These are phyloP conservation scores for Reticulitermes speratus DNA, from an alignment of 1,140 invertebrate species.

Conservation along the genomic window DNA sequence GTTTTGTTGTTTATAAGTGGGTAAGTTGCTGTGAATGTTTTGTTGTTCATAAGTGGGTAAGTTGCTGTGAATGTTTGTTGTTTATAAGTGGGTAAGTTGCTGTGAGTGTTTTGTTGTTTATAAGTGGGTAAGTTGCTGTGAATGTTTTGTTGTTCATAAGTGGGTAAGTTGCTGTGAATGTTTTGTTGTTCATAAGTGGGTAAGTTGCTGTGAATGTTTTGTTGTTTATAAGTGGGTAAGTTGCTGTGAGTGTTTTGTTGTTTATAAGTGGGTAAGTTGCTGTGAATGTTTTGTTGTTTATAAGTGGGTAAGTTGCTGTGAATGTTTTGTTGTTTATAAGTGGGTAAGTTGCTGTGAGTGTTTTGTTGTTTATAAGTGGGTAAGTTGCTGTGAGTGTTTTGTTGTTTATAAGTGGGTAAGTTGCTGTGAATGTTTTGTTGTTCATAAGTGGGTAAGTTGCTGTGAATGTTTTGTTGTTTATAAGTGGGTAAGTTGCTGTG, in stretches of 20 bases:
- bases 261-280: conserved; percentile 77
- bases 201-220: no score
- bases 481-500: conserved; percentile 73
- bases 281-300: no score
- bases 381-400: no score
- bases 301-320: conserved; percentile 73
- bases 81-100: conserved; percentile 77
- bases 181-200: conserved; percentile 87
- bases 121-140: conserved; percentile 73
- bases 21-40: conserved; percentile 59
- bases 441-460: conserved; percentile 77
- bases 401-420: conserved; percentile 84
- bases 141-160: conserved; percentile 87
- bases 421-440: no score
- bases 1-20: conserved; percentile 87
- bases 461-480: no score
- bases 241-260: no score
- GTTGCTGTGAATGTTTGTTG: no score
- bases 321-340: conserved; percentile 87
- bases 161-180: conserved; percentile 65
- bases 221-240: conserved; percentile 84
- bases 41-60: conserved; percentile 85
- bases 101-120: no score
- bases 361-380: conserved; percentile 87
- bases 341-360: conserved; percentile 65